These are phyloP conservation scores for Cheilosia soror DNA, from an alignment of 2,888 invertebrate species.

Conservation along the genomic window DNA sequence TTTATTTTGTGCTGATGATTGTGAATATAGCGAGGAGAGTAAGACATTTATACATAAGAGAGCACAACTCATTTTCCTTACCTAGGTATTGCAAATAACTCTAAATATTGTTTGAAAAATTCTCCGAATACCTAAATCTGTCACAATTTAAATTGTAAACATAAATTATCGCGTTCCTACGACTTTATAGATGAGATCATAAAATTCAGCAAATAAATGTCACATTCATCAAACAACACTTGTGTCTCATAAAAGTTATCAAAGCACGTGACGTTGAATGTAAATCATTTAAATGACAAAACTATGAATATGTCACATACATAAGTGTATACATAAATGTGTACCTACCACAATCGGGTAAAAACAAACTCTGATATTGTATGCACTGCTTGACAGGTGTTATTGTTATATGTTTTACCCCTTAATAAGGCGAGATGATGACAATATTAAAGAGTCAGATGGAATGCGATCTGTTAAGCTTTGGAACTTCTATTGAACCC, in stretches of 20 bases:
- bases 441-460: slow-evolving; percentile 29
- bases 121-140: background rate
- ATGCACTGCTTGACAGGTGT: slow-evolving; percentile 40
- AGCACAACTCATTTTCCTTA: no score
- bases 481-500: slow-evolving; percentile 10
- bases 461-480: slow-evolving; percentile 25
- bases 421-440: slow-evolving; percentile 16
- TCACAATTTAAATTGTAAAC: background rate
- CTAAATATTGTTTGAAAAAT: background rate
- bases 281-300: slow-evolving; percentile 57
- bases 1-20: no score
- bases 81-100: no score
- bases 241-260: slow-evolving; percentile 52
- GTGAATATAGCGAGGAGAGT: no score
- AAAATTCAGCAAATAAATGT: slow-evolving; percentile 60
- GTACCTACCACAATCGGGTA: slow-evolving; percentile 26
- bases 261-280: slow-evolving; percentile 53
- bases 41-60: no score
- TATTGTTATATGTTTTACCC: slow-evolving; percentile 37
- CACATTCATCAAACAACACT: slow-evolving; percentile 56
- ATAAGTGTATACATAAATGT: background rate
- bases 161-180: background rate
- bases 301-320: slow-evolving; percentile 28
- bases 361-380: slow-evolving; percentile 7
- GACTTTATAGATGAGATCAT: slow-evolving; percentile 23